These are phyloP conservation scores for Atta colombica DNA, from an alignment of 1,140 invertebrate species.

Conservation along the genomic window DNA sequence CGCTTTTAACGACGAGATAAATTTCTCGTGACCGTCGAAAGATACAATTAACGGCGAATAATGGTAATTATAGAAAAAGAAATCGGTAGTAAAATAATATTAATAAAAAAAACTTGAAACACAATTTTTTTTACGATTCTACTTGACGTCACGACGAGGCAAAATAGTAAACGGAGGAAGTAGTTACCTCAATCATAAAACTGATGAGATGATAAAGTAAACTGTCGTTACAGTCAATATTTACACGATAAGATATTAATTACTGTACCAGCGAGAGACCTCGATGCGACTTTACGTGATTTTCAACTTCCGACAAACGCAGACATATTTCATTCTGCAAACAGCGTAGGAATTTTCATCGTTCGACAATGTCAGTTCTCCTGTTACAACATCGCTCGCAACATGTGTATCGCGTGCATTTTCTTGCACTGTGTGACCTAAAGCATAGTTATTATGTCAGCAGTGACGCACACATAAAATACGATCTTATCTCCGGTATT, in stretches of 20 bases:
- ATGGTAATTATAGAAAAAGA: background rate
- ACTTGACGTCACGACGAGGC: conserved; percentile 29
- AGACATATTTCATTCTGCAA: background rate
- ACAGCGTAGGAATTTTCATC: conserved; percentile 19
- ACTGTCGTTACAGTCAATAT: conserved; percentile 34
- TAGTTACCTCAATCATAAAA: conserved; percentile 39
- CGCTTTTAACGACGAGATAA: background rate
- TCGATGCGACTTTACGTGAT: background rate
- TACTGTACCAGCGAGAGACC: background rate
- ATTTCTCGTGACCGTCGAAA: background rate
- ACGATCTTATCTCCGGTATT: conserved; percentile 26
- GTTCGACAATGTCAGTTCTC: background rate
- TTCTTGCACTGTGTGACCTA: conserved; percentile 29
- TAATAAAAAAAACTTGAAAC: background rate
- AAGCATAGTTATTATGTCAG: conserved; percentile 37
- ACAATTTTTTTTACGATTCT: background rate
- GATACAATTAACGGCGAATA: background rate
- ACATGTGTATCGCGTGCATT: conserved; percentile 34
- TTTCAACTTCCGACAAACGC: background rate
- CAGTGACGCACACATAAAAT: conserved; percentile 53
- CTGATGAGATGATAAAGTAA: conserved; percentile 22
- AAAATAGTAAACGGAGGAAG: conserved; percentile 22
- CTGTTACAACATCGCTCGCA: background rate
- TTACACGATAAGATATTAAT: conserved; percentile 49
- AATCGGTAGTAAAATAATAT: background rate